Conservation (phyloP, 2,888 invertebrate species). For the Rhimphoctona megacephalus region DNA sequence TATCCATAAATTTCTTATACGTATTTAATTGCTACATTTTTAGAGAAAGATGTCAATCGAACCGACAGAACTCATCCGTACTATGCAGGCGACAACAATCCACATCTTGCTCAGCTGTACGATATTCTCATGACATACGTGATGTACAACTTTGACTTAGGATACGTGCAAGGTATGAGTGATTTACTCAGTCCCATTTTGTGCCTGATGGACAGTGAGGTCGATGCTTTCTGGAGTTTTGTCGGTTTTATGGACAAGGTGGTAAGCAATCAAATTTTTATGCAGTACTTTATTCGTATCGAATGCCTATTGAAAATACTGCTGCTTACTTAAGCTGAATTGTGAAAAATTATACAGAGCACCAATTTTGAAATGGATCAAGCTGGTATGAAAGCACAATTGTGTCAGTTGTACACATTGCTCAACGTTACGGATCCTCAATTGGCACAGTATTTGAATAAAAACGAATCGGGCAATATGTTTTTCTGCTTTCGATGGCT, state of each 20-base stretch:
- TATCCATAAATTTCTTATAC: too few relatives aligned
- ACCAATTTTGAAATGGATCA: constrained; percentile 99
- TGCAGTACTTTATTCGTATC: not conserved
- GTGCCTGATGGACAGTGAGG: constrained; percentile 95
- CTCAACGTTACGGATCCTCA: constrained; percentile 93
- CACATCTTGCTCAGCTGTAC: constrained; percentile 93
- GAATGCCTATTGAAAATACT: not conserved
- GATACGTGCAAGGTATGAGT: constrained; percentile 99
- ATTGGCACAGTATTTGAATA: constrained; percentile 93
- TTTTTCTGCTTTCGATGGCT: constrained; percentile 99
- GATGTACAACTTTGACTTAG: constrained; percentile 99
- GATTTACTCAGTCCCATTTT: constrained; percentile 97
- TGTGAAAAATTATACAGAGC: constrained; percentile 79
- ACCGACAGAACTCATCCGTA: constrained; percentile 96
- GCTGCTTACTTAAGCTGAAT: not conserved
- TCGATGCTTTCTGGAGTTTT: constrained; percentile 99
- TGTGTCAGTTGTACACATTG: constrained; percentile 93
- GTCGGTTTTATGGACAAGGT: constrained; percentile 98
- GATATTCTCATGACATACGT: constrained; percentile 99
- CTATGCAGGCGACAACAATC: constrained; percentile 97
- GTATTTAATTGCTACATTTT: constrained; percentile 38
- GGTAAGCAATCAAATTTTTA: constrained; percentile 86
- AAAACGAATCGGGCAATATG: constrained; percentile 97
- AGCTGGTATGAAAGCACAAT: constrained; percentile 97
- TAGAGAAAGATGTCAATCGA: constrained; percentile 98